Base-by-base conservation (phyloP, 2,113 vertebrate genomes). In the Heterotilapia buettikoferi region DNA sequence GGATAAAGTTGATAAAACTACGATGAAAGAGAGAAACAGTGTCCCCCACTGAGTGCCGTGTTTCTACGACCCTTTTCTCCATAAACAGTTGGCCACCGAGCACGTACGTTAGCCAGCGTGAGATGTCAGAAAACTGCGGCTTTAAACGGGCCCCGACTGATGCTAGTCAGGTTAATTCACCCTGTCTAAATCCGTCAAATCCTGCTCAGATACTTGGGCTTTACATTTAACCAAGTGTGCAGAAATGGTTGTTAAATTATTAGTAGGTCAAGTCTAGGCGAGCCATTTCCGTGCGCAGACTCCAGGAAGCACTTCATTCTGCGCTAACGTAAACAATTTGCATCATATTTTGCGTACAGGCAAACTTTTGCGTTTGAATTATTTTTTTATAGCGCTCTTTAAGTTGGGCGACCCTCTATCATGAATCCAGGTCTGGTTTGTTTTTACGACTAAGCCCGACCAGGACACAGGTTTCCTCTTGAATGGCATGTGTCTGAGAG, bases 51-150 rank as follows among this genome's bases (percentile, higher is more conserved):
- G 56, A 78, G 63, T 81, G 6, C 33, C 2, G 80, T 71, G 79
- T 66, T 76, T 40, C 12, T 57, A 38, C 56, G 63, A 79, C 63
- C 57, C 45, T 59, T 86, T 84, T 94, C 94, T 96, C 95, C 95
- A 95, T 95, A 94, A 92, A 95, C 90, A 91, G 86, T 89, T 84
- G 92, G 92, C 87, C 90, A 88, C 59, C 84, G 83, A 87, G 94
- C 95, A 96, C 95, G 95, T 95, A 96, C 90, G 88, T 71, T 83
- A 71, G 47, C 83, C 66, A 52, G 47, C 91, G 84, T 53, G 83
- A 43, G 45, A 59, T 85, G 88, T 83, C 84, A 84, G 47, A 76
- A 80, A 88, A 84, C 85, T 83, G 89, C 87, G 61, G 90, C 89
- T 89, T 90, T 83, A 88, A 87, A 82, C 84, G 6, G 91, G 93